Conservation (phyloP, 2,797 vertebrate genomes). For the Aplochiton taeniatus region DNA sequence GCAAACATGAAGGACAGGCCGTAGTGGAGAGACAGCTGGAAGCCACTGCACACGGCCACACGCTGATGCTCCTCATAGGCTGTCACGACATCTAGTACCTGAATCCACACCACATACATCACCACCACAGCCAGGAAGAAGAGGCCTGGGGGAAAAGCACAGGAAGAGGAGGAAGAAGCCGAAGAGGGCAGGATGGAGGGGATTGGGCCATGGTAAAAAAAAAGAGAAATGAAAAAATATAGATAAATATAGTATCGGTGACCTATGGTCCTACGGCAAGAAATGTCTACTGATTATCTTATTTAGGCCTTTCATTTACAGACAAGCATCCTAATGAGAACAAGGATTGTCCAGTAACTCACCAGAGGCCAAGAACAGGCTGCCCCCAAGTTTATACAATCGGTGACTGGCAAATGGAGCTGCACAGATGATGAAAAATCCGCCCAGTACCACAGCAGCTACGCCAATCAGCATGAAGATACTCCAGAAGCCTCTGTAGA, state of each 20-base stretch:
- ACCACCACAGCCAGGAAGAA: slow-evolving; percentile 88
- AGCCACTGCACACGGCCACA: slow-evolving; percentile 71
- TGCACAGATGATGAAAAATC: slow-evolving; percentile 94
- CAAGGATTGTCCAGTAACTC: slow-evolving; percentile 28
- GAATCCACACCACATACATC: slow-evolving; percentile 93
- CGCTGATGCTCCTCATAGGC: slow-evolving; percentile 77
- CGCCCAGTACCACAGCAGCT: slow-evolving; percentile 77
- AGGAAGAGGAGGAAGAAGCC: not conserved
- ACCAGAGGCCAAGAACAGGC: slow-evolving; percentile 88
- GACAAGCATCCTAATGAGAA: not conserved
- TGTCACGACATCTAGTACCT: slow-evolving; percentile 85
- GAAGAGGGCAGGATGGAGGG: not conserved
- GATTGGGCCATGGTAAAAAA: not conserved
- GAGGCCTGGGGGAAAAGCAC: slow-evolving; percentile 73
- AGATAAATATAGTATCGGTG: not conserved
- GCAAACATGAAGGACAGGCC: slow-evolving; percentile 96
- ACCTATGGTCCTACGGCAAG: slow-evolving; percentile 3
- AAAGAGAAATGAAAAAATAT: not conserved
- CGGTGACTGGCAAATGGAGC: slow-evolving; percentile 89
- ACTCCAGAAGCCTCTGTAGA: slow-evolving; percentile 97
- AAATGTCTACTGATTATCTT: no score
- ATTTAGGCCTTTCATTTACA: not conserved
- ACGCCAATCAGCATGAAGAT: slow-evolving; percentile 92
- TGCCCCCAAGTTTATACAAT: slow-evolving; percentile 91
- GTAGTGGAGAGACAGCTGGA: slow-evolving; percentile 79